Percentiles rank a stretch among this genome's conserved stretches.
phyloP scores from a whole-genome alignment of 2,797 vertebrate genomes.

The Oreonectes daqikongensis region DNA sequence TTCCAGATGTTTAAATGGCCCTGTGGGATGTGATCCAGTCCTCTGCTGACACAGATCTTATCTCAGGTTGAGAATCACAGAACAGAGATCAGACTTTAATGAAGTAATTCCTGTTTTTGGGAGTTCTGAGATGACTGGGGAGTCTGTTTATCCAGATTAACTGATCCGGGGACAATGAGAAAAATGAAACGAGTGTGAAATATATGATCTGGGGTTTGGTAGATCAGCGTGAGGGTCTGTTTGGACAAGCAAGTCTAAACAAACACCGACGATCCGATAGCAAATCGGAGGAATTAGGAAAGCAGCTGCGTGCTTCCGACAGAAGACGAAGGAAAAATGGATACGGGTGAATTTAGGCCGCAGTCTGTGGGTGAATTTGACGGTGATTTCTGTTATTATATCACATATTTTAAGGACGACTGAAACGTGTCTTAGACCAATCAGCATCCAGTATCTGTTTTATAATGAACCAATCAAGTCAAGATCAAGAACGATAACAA shows the following conservation, averaged over 20 bases:
- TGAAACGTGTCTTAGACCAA: too few relatives aligned
- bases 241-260: constrained; percentile 30
- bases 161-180: constrained; percentile 67
- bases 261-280: constrained; percentile 25
- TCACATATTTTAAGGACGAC: too few relatives aligned
- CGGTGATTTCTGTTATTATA: too few relatives aligned
- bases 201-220: constrained; percentile 65
- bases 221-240: constrained; percentile 61
- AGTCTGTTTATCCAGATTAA: constrained; percentile 50
- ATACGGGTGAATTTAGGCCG: constrained; percentile 1
- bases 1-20: constrained; percentile 76
- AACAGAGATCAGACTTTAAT: constrained; percentile 19
- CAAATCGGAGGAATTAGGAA: constrained; percentile 16
- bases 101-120: constrained; percentile 40
- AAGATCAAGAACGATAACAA: too few relatives aligned
- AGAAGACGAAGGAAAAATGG: constrained; percentile 6
- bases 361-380: not conserved
- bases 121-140: constrained; percentile 29
- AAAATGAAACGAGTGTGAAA: constrained; percentile 63
- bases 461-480: too few relatives aligned
- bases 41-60: constrained; percentile 51
- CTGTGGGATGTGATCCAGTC: constrained; percentile 46
- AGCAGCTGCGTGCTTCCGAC: constrained; percentile 3
- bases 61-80: constrained; percentile 38
- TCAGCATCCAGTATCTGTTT: too few relatives aligned